Evolutionary conservation across 2,113 vertebrate genomes (phyloP), one percentile per base, ranked within the genome.

Genomic region (Bolborhynchus lineola): DNA sequence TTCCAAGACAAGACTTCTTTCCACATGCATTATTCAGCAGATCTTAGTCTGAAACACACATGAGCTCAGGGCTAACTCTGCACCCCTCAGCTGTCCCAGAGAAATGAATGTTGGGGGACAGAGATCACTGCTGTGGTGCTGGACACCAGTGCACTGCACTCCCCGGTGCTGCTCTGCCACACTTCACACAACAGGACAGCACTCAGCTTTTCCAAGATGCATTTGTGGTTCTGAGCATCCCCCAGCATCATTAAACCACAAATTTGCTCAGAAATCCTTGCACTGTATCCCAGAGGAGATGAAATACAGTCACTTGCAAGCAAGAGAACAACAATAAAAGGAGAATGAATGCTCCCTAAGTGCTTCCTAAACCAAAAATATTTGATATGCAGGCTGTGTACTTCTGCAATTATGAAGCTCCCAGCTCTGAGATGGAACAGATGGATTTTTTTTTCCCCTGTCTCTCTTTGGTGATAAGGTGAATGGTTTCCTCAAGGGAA

Each of bases 391-490:
- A 97, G 97, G 78, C 96, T 29, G 76, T 92, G 95, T 88, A 47
- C 76, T 95, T 88, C 67, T 21, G 49, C 93, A 90, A 81, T 96
- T 81, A 97, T 4, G 72, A 97, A 92, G 71, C 86, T 87, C 77
- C 93, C 35, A 44, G 95, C 97, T 92, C 96, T 88, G 94, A 96
- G 94, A 90, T 83, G 77, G 28, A 97, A 93, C 97, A 98, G 97
- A 98, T 98, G 98, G 97, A 96, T 50, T 87, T 81, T 49, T 82
- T n/a, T 25, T 18, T 8, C 31, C 60, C 90, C 77, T 15, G 72
- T 92, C 94, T 96, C 87, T 97, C 89, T 97, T 91, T 86, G 96
- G 97, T 94, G 97, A 96, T 85, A 96, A 98, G 97, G 97, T 96
- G 97, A 97, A 93, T 44, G 53, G 81, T 95, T 97, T 94, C 96